Base-by-base conservation (phyloP, 2,888 invertebrate genomes). In the Phyllotreta striolata region DNA sequence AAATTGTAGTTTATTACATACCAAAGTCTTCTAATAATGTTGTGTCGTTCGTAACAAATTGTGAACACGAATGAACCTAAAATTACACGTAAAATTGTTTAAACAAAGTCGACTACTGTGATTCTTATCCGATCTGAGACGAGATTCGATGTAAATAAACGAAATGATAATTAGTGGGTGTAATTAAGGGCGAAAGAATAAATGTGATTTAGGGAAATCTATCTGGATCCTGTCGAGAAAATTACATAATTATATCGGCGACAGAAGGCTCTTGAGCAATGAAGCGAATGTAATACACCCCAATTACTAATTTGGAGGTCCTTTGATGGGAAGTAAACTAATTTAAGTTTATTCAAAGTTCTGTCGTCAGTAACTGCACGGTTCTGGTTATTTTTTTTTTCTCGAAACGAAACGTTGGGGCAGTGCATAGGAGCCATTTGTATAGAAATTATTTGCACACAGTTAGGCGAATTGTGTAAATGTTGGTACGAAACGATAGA, bases 401-500 rank as follows among this genome's bases (percentile, higher is more conserved):
- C 24, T 47, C 14, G 52, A 55, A 67, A 67, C 46, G 59, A 61
- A 66, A 64, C 63, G 62, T 60, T 64, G 63, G 63, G 62, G 60
- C 24, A 64, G 63, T 66, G 59, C 65, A 70, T 72, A 13, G 76
- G 74, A 74, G 77, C 77, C 75, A 77, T 76, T 77, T 77, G 75
- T 76, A 78, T 75, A 66, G 70, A 72, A 70, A 70, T 67, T 63
- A 65, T 57, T 35, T 8, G 41, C 24, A 41, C 41, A 41, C 41
- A 41, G 9, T 9, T 5, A 41, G 10, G 10, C 3, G 9, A 41
- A 41, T n/a, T n/a, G 9, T 41, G 41, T 4, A 5, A n/a, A 41
- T 5, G 41, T 41, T 41, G n/a, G 41, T n/a, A 41, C 41, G 41
- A 41, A 41, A n/a, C 34, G 10, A 14, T 37, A 49, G 12, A 13